A percentile compares a stretch with the other conserved stretches of the same genome.
phyloP scores from a whole-genome alignment of 2,888 invertebrate species.

The Tachina grossa region DNA sequence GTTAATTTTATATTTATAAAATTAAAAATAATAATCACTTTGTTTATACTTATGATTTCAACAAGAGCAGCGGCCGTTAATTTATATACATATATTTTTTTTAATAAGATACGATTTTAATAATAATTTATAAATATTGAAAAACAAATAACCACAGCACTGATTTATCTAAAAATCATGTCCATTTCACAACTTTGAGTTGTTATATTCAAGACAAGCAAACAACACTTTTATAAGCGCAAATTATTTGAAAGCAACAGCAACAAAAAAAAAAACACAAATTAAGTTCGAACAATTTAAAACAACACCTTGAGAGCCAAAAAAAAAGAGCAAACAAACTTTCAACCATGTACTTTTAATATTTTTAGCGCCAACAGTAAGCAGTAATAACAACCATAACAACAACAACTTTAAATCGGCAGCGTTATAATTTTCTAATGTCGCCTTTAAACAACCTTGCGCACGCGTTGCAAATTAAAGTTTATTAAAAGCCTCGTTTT shows the following conservation, averaged over 20 bases:
- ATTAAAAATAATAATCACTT: constrained; percentile 38
- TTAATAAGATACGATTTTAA: constrained; percentile 36
- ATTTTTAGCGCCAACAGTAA: constrained; percentile 18
- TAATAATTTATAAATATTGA: constrained; percentile 60
- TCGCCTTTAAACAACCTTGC: constrained; percentile 61
- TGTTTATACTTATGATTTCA: constrained; percentile 35
- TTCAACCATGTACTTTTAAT: constrained; percentile 41
- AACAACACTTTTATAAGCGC: neutral
- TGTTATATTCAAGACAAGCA: neutral
- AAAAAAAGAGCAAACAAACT: constrained; percentile 22
- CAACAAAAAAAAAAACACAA: constrained; percentile 36
- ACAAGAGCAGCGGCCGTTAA: constrained; percentile 26
- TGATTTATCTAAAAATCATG: constrained; percentile 42
- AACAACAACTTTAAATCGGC: constrained; percentile 1
- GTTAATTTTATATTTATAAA: constrained; percentile 11
- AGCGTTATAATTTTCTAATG: constrained; percentile 40
- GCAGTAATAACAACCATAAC: neutral
- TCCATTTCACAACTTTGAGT: constrained; percentile 19
- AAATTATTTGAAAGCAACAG: constrained; percentile 22
- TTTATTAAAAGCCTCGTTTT: constrained; percentile 64
- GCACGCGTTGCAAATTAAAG: constrained; percentile 69
- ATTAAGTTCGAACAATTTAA: constrained; percentile 36
- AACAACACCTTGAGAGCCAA: constrained; percentile 52
- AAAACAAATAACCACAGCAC: constrained; percentile 42
- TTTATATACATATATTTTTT: constrained; percentile 5